phyloP scores from a whole-genome alignment of 2,888 invertebrate genomes.

The Metopia argyrocephala region DNA sequence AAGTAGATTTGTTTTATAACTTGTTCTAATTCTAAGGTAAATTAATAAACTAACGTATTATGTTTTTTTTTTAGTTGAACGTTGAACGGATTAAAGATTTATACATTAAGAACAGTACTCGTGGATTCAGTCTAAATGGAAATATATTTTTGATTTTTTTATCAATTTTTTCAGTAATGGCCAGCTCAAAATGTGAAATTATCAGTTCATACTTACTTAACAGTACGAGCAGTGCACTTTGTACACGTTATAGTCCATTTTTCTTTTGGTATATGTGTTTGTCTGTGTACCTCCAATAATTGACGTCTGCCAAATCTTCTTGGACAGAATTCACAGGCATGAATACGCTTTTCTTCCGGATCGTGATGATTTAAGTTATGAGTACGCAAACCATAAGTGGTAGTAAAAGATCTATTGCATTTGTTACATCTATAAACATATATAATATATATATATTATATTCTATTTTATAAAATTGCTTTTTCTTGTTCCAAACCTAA shows the following conservation, averaged over 20 bases:
- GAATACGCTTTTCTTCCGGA: slow-evolving; percentile 73
- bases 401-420: slow-evolving; percentile 75
- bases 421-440: slow-evolving; percentile 71
- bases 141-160: too few relatives aligned
- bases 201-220: slow-evolving; percentile 69
- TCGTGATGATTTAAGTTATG: slow-evolving; percentile 75
- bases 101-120: too few relatives aligned
- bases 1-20: too few relatives aligned
- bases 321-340: slow-evolving; percentile 75
- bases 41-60: too few relatives aligned
- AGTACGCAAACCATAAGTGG: slow-evolving; percentile 73
- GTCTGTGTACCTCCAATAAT: slow-evolving; percentile 74
- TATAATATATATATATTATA: too few relatives aligned
- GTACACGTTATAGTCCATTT: slow-evolving; percentile 71
- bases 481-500: slow-evolving; percentile 70
- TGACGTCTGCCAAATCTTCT: slow-evolving; percentile 75
- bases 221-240: slow-evolving; percentile 70
- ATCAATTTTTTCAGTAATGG: too few relatives aligned
- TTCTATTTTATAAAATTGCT: not conserved
- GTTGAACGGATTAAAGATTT: too few relatives aligned
- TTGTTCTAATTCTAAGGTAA: too few relatives aligned
- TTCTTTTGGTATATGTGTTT: slow-evolving; percentile 72
- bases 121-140: too few relatives aligned
- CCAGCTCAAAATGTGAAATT: too few relatives aligned
- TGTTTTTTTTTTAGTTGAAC: too few relatives aligned